Percentiles rank a stretch among this genome's conserved stretches.
Conservation (phyloP, 2,113 vertebrate genomes). For the Natator depressus region DNA sequence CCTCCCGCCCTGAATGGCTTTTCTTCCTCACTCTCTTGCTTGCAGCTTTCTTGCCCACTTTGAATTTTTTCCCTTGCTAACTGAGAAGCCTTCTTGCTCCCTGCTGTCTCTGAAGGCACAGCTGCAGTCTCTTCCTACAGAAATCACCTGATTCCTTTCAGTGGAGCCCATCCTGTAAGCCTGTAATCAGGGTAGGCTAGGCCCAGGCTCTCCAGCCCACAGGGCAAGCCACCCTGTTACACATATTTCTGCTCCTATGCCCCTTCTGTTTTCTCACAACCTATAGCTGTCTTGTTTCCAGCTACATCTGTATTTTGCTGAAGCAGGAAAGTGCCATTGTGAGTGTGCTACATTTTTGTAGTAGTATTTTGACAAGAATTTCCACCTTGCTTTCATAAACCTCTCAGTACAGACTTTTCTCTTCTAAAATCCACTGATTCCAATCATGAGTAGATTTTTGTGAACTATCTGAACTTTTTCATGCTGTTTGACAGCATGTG, state of each 20-base stretch:
- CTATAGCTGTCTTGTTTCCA: neutral
- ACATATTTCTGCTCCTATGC: neutral
- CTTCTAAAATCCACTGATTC: neutral
- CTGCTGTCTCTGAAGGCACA: neutral
- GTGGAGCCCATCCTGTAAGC: neutral
- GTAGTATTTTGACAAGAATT: rapidly evolving
- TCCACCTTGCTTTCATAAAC: rapidly evolving
- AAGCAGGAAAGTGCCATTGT: neutral
- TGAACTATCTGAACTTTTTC: neutral
- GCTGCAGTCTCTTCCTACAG: neutral
- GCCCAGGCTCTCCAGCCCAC: neutral
- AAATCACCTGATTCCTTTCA: neutral
- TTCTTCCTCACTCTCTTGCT: neutral
- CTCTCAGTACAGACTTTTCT: neutral
- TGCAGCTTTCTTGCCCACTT: neutral
- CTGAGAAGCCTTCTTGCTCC: neutral
- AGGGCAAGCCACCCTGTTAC: neutral
- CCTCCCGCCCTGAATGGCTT: neutral
- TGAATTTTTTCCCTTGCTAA: neutral
- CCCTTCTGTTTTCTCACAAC: too few species aligned
- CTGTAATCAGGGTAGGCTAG: neutral
- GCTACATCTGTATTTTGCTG: neutral
- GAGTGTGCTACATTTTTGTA: rapidly evolving
- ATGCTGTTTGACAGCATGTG: neutral
- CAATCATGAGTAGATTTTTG: neutral